A percentile compares a stretch with the other conserved stretches of the same genome.
phyloP scores from a whole-genome alignment of 2,888 invertebrate species.

The Yponomeuta malinellus region DNA sequence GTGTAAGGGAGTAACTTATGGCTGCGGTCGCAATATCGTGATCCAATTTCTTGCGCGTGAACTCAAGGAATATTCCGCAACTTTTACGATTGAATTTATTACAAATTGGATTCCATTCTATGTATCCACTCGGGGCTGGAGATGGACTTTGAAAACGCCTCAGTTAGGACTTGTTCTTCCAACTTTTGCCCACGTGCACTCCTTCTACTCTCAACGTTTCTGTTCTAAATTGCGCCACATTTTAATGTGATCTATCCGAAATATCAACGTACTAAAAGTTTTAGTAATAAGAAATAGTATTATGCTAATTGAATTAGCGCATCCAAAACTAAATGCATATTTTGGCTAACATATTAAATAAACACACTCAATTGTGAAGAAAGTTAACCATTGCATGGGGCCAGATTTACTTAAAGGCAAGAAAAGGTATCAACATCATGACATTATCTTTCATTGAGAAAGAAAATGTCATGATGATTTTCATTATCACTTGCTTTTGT shows the following conservation, averaged over 20 bases:
- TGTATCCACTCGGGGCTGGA: slow-evolving; percentile 30
- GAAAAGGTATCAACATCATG: too few species aligned
- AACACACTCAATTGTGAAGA: not conserved
- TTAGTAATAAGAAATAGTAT: not conserved
- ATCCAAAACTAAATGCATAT: too few species aligned
- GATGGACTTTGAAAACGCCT: not conserved
- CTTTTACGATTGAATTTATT: slow-evolving; percentile 63
- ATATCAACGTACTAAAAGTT: not conserved
- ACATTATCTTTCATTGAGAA: too few species aligned
- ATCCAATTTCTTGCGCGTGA: slow-evolving; percentile 1
- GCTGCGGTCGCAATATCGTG: slow-evolving; percentile 4
- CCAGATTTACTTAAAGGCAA: too few species aligned
- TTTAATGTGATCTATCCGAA: too few species aligned
- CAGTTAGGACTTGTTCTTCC: not conserved
- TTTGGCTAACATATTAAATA: not conserved
- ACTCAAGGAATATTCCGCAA: slow-evolving; percentile 45
- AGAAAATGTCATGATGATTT: too few species aligned
- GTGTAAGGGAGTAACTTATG: not conserved
- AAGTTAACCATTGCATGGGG: too few species aligned
- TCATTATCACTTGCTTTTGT: too few species aligned
- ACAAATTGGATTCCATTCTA: slow-evolving; percentile 58
- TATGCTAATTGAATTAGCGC: not conserved
- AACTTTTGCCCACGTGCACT: not conserved
- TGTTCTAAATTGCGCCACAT: not conserved
- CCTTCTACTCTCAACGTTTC: not conserved